Conservation (phyloP, 1,140 invertebrate species). For the Laupala kohalensis region DNA sequence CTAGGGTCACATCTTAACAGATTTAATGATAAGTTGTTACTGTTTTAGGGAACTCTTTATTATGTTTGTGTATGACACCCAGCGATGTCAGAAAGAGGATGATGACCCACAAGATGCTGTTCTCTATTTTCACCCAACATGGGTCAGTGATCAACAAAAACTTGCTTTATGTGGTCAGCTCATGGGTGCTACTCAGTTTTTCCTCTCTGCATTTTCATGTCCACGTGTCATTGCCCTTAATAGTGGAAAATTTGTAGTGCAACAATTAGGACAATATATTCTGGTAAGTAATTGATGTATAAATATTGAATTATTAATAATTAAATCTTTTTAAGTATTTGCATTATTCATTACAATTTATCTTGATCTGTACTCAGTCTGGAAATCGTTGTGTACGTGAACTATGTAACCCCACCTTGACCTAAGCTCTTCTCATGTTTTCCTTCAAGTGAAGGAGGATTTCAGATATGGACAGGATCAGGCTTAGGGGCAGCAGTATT, state of each 20-base stretch:
- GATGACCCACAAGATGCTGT: constrained; percentile 76
- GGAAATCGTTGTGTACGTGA: too few species aligned
- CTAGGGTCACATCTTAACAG: too few species aligned
- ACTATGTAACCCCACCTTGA: too few species aligned
- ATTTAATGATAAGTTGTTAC: too few species aligned
- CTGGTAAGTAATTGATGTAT: constrained; percentile 40
- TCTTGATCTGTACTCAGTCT: too few species aligned
- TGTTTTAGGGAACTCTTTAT: constrained; percentile 68
- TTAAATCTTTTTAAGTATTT: neutral
- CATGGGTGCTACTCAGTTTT: constrained; percentile 66
- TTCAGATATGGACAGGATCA: too few species aligned
- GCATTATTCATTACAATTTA: neutral
- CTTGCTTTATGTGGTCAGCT: constrained; percentile 67
- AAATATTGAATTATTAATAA: neutral
- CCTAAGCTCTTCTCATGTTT: too few species aligned
- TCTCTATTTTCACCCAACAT: constrained; percentile 75
- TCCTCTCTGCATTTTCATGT: constrained; percentile 54
- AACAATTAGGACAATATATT: constrained; percentile 61
- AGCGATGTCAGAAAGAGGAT: constrained; percentile 57
- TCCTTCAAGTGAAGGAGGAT: too few species aligned
- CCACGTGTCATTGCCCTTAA: constrained; percentile 60
- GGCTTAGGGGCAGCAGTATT: too few species aligned
- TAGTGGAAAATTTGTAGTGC: constrained; percentile 71
- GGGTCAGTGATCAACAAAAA: constrained; percentile 68
- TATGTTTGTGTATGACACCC: constrained; percentile 75